phyloP scores from a whole-genome alignment of 2,888 invertebrate genomes.

The Formica aserva region DNA sequence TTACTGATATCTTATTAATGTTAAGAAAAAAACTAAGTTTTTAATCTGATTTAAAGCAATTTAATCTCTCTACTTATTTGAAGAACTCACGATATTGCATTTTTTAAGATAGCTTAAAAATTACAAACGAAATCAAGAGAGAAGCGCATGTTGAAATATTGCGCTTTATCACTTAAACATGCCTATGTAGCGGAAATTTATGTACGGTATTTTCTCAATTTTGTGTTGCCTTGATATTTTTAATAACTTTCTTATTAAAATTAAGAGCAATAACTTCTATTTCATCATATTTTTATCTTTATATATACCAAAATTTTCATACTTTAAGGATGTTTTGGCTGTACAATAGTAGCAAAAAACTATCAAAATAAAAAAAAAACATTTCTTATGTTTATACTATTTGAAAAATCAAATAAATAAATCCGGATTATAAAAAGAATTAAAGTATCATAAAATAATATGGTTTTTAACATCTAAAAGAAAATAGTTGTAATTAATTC shows the following conservation, averaged over 20 bases:
- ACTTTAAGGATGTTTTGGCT: no score
- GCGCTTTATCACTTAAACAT: conserved; percentile 23
- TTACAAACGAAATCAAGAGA: neutral
- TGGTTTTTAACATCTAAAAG: no score
- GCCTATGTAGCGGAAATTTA: neutral
- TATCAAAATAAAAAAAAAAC: no score
- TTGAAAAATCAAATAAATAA: no score
- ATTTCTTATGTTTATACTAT: no score
- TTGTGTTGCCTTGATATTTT: neutral
- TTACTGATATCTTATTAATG: neutral
- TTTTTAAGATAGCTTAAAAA: neutral
- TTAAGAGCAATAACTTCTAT: neutral
- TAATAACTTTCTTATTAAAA: conserved; percentile 12
- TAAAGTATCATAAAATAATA: no score
- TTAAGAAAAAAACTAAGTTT: neutral
- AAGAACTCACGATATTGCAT: neutral
- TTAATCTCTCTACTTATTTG: neutral
- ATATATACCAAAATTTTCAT: neutral
- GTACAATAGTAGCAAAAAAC: no score
- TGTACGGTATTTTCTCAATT: neutral
- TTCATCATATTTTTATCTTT: neutral
- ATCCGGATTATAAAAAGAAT: no score
- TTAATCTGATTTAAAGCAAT: neutral
- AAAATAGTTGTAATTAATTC: no score
- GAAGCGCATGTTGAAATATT: neutral